Conservation (phyloP, 2,888 invertebrate species). For the Sepioteuthis lessoniana region DNA sequence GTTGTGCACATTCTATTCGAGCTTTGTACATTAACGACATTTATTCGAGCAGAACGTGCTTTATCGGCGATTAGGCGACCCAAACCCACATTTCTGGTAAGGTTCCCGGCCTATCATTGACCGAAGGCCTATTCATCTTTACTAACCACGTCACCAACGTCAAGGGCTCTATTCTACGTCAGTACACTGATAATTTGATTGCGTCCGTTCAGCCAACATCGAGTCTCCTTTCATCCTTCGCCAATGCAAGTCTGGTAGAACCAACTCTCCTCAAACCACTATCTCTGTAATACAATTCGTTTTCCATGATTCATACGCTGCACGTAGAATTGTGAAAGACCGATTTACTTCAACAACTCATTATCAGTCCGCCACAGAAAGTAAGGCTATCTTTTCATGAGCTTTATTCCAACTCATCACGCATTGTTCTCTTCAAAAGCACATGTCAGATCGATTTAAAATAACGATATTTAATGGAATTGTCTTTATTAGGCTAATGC, state of each 20-base stretch:
- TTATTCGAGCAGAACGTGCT: no score
- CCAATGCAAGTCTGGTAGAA: neutral
- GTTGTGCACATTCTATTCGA: no score
- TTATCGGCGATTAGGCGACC: no score
- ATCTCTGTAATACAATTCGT: neutral
- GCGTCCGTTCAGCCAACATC: neutral
- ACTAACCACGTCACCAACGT: no score
- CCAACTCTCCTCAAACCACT: neutral
- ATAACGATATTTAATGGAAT: neutral
- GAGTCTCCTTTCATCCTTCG: neutral
- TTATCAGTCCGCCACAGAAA: neutral
- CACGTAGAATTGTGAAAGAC: neutral
- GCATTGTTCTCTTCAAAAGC: neutral
- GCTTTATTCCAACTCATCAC: neutral
- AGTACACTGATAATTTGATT: neutral
- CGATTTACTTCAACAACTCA: neutral
- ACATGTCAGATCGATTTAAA: neutral
- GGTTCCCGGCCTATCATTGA: no score
- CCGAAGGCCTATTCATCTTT: no score
- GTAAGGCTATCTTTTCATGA: neutral
- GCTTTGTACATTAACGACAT: no score
- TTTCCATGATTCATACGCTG: neutral
- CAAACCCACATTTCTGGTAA: no score
- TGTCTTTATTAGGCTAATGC: no score
- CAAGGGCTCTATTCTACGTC: neutral